Evolutionary conservation across 1,140 invertebrate species (phyloP).

Genomic region (Diuraphis noxia): DNA sequence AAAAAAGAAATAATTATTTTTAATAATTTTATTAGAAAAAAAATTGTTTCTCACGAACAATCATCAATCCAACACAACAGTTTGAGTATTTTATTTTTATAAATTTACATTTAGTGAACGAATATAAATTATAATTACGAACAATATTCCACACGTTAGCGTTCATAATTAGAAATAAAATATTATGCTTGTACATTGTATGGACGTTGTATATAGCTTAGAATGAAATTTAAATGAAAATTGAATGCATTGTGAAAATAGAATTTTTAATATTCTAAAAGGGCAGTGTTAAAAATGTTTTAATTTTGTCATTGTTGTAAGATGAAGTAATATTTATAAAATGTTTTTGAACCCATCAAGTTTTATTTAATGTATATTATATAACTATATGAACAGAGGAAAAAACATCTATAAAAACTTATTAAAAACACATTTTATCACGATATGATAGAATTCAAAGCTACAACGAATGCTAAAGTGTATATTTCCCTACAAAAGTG

Average conservation of each 20-base stretch:
- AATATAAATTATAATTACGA: not conserved
- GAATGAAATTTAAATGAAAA: not conserved
- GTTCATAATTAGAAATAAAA: not conserved
- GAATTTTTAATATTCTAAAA: constrained; percentile 6
- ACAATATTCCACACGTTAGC: not conserved
- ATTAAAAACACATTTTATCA: not conserved
- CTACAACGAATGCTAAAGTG: not conserved
- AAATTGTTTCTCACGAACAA: not conserved
- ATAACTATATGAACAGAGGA: not conserved
- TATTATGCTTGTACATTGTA: not conserved
- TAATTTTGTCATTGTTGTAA: not conserved
- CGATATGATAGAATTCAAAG: not conserved
- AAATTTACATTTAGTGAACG: not conserved
- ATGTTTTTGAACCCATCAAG: not conserved
- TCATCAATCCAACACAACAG: not conserved
- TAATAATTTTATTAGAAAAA: not conserved
- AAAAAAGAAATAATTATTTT: not conserved
- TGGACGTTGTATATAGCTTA: not conserved
- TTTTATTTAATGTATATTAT: not conserved
- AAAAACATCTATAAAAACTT: not conserved
- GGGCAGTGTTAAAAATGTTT: not conserved
- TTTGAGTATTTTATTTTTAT: not conserved
- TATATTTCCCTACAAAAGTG: not conserved
- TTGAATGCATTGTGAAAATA: not conserved
- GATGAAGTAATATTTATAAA: constrained; percentile 12